phyloP scores from a whole-genome alignment of 1,140 invertebrate genomes.

The Brachystomella parvula region DNA sequence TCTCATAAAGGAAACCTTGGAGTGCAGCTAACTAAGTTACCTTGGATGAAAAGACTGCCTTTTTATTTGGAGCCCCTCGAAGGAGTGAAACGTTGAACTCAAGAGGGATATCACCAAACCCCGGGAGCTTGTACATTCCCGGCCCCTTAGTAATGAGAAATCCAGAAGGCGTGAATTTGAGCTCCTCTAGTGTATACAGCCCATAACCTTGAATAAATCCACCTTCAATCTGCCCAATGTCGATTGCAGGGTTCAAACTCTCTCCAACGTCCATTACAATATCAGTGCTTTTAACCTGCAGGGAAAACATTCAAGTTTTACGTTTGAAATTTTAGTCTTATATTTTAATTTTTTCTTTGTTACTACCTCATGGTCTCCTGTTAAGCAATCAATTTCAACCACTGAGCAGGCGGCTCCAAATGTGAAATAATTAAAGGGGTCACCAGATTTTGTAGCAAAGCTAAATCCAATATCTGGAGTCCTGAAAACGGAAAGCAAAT shows the following conservation, averaged over 20 bases:
- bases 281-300: conserved; percentile 54
- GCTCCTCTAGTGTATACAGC: conserved; percentile 80
- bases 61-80: conserved; percentile 74
- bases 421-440: conserved; percentile 69
- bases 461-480: conserved; percentile 72
- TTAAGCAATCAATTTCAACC: conserved; percentile 81
- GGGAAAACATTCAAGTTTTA: neutral
- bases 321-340: too few relatives aligned
- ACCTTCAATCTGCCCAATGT: conserved; percentile 84
- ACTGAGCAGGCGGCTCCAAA: conserved; percentile 69
- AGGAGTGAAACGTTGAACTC: conserved; percentile 89
- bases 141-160: conserved; percentile 75
- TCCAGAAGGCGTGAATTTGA: conserved; percentile 75
- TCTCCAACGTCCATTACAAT: conserved; percentile 93
- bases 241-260: conserved; percentile 89
- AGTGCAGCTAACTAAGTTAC: conserved; percentile 44
- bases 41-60: conserved; percentile 91
- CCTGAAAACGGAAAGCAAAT: conserved; percentile 40
- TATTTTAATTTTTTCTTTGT: too few relatives aligned
- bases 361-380: conserved; percentile 69
- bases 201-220: conserved; percentile 90
- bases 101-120: conserved; percentile 67
- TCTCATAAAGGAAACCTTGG: neutral
- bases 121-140: conserved; percentile 84
- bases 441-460: conserved; percentile 60